Evolutionary conservation across 2,888 invertebrate species (phyloP).

Genomic region (Emmelina monodactyla): DNA sequence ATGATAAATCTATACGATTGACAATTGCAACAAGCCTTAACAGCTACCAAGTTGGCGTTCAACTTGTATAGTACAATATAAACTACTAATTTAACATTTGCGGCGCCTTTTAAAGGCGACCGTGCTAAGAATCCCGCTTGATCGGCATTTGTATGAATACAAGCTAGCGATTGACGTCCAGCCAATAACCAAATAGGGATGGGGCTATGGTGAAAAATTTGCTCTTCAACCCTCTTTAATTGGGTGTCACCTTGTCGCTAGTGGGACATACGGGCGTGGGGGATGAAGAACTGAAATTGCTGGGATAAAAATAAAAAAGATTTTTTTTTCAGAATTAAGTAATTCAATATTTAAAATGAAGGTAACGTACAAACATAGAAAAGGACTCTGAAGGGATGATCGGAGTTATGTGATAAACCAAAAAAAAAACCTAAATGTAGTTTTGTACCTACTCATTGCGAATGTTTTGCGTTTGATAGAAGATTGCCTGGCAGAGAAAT

Average conservation of each 20-base stretch:
- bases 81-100: constrained; percentile 12
- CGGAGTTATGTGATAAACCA: neutral
- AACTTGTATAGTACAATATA: constrained; percentile 12
- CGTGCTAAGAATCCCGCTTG: constrained; percentile 58
- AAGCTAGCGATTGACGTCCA: constrained; percentile 48
- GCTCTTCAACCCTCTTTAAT: constrained; percentile 59
- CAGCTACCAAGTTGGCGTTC: constrained; percentile 3
- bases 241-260: constrained; percentile 48
- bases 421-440: too few relatives aligned
- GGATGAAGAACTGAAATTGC: constrained; percentile 6
- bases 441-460: too few relatives aligned
- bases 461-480: too few relatives aligned
- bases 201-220: constrained; percentile 55
- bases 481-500: too few relatives aligned
- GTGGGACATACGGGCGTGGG: constrained; percentile 16
- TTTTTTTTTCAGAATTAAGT: neutral
- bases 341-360: neutral
- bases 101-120: constrained; percentile 50
- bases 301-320: neutral
- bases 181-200: constrained; percentile 56
- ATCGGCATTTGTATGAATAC: constrained; percentile 63
- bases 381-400: neutral
- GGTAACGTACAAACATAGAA: neutral
- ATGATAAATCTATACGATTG: constrained; percentile 13
- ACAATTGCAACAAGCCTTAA: constrained; percentile 13